Evolutionary conservation across 1,140 invertebrate species (phyloP), one percentile per base, ranked within the genome.

Genomic region (Apis dorsata): DNA sequence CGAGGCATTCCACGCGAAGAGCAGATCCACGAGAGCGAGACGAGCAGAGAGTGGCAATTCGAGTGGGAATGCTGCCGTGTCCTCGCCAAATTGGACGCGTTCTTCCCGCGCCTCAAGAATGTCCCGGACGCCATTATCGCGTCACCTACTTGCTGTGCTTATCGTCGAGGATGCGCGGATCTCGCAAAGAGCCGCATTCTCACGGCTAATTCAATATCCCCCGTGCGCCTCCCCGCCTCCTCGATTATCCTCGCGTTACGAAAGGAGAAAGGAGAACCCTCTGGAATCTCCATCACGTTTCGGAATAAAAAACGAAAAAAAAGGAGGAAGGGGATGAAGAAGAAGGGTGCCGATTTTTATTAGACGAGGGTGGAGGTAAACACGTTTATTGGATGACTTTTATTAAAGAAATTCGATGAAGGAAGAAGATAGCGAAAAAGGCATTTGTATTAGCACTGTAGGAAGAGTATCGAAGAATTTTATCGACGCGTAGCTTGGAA

Each of bases 181-280:
- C 1, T 59, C 55, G 57, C 80, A 62, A 82, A 69, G 57, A 24
- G 24, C n/a, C 21, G 80, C 65, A 59, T 82, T 76, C 73, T 62
- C 73, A 9, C 49, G 44, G 65, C 65, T 82, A 82, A 82, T 82
- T 77, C 53, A 62, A 82, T 77, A 77, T 77, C 51, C 53, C n/a
- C 76, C 44, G 59, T 8, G 59, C 21, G n/a, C 59, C 59, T 11
- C n/a, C 59, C 2, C 59, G 2, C 62, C 5, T 63, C 28, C 62
- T 63, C 62, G 24, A 0, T 13, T 28, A n/a, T 63, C 60, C n/a
- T n/a, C 5, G n/a, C n/a, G 5, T 5, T 24, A 13, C 12, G 12
- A 17, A 15, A 8, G 13, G 15, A 34, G 24, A 19, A 34, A 17
- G 13, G 17, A 65, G 7, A 8, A 15, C 1, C 62, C 24, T 9